A percentile compares a stretch with the other conserved stretches of the same genome.
Conservation (phyloP, 2,888 invertebrate genomes). For the Agapetus fuscipes region DNA sequence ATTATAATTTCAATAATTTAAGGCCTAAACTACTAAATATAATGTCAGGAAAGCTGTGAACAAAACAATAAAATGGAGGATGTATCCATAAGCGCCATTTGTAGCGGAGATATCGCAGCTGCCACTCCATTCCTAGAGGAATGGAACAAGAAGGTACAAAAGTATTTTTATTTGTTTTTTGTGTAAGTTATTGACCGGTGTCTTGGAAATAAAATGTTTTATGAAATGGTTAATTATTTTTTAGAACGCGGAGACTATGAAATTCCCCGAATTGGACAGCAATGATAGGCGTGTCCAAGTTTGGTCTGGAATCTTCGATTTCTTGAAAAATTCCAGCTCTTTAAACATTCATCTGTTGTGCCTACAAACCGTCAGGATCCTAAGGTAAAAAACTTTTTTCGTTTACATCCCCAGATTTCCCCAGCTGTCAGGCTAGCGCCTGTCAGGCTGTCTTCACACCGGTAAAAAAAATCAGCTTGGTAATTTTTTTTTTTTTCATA, state of each 20-base stretch:
- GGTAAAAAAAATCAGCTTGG: too few relatives aligned
- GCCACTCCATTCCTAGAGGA: conserved; percentile 8
- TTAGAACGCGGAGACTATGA: conserved; percentile 47
- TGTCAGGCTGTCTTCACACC: too few relatives aligned
- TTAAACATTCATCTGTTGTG: conserved; percentile 42
- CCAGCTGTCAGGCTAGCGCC: too few relatives aligned
- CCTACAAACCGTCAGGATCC: conserved; percentile 51
- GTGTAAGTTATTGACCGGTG: too few relatives aligned
- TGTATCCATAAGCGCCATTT: conserved; percentile 3
- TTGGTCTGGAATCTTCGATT: conserved; percentile 52
- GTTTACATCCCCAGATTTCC: too few relatives aligned
- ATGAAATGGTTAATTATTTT: conserved; percentile 26
- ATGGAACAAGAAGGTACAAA: conserved; percentile 10
- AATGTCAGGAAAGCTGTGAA: too few relatives aligned
- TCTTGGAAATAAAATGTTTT: too few relatives aligned
- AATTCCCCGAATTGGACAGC: conserved; percentile 50
- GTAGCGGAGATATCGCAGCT: conserved; percentile 10
- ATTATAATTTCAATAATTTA: too few relatives aligned
- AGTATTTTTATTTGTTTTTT: conserved; percentile 1
- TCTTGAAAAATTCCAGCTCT: conserved; percentile 41
- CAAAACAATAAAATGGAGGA: too few relatives aligned
- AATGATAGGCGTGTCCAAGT: conserved; percentile 44
- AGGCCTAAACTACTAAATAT: too few relatives aligned
- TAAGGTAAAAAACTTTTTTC: too few relatives aligned
- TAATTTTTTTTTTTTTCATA: too few relatives aligned